phyloP scores from a whole-genome alignment of 2,113 vertebrate genomes.

The Myotis lucifugus region DNA sequence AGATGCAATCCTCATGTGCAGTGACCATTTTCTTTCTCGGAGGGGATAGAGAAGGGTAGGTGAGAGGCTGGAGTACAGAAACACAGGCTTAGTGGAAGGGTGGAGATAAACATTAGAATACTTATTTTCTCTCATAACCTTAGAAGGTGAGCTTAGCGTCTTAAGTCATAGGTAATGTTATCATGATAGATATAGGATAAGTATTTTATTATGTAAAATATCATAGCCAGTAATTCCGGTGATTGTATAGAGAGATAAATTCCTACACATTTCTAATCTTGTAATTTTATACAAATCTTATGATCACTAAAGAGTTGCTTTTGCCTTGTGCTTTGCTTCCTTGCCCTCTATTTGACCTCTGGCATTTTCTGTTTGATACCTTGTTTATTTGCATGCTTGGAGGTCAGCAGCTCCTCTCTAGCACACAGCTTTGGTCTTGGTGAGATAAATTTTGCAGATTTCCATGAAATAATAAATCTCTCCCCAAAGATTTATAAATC shows the following conservation, averaged over 20 bases:
- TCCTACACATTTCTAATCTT: neutral
- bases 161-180: neutral
- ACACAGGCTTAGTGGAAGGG: neutral
- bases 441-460: neutral
- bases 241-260: neutral
- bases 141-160: neutral
- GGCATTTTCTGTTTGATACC: neutral
- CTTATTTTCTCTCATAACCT: neutral
- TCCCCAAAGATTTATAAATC: neutral
- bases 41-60: rapidly evolving
- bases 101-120: neutral
- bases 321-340: neutral
- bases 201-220: neutral
- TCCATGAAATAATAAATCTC: neutral
- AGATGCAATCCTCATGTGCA: neutral
- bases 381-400: neutral
- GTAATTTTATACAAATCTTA: neutral
- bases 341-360: neutral
- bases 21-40: neutral
- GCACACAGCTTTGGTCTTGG: neutral
- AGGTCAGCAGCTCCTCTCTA: neutral
- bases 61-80: neutral
- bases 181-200: neutral
- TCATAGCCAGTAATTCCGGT: neutral
- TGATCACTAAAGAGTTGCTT: neutral